A percentile compares a stretch with the other conserved stretches of the same genome.
phyloP scores from a whole-genome alignment of 2,888 invertebrate genomes.

The Monoplex corrugatus region DNA sequence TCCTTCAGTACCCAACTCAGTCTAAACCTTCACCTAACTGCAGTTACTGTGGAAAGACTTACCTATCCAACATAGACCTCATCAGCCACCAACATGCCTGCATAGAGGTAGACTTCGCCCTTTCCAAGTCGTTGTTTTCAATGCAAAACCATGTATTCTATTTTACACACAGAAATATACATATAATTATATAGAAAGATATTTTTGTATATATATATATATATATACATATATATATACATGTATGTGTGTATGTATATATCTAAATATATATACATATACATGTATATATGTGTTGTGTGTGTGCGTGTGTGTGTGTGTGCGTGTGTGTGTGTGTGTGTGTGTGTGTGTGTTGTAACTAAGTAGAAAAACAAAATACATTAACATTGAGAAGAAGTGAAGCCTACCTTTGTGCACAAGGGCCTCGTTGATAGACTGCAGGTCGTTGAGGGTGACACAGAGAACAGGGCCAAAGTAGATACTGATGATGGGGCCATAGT shows the following conservation, averaged over 20 bases:
- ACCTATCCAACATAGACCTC: no score
- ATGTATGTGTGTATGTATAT: not conserved
- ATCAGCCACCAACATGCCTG: no score
- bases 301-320: not conserved
- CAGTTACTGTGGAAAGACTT: no score
- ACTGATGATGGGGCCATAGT: conserved; percentile 42
- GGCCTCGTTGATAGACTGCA: not conserved
- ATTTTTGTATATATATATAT: not conserved
- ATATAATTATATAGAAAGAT: not conserved
- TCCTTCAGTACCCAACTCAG: no score
- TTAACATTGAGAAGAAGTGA: no score
- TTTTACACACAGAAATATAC: not conserved
- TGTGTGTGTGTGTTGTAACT: not conserved
- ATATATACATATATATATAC: not conserved
- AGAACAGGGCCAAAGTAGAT: conserved; percentile 34
- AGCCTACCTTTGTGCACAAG: conserved; percentile 32
- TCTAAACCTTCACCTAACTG: no score
- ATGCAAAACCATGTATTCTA: not conserved
- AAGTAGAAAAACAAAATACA: not conserved
- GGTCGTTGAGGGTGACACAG: conserved; percentile 19
- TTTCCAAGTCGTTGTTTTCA: no score
- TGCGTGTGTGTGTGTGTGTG: no score
- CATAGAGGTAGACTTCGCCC: no score
- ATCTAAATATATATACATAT: not conserved
- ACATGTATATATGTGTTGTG: not conserved